Conservation (phyloP, 2,113 vertebrate species). For the Pygoscelis antarcticus region DNA sequence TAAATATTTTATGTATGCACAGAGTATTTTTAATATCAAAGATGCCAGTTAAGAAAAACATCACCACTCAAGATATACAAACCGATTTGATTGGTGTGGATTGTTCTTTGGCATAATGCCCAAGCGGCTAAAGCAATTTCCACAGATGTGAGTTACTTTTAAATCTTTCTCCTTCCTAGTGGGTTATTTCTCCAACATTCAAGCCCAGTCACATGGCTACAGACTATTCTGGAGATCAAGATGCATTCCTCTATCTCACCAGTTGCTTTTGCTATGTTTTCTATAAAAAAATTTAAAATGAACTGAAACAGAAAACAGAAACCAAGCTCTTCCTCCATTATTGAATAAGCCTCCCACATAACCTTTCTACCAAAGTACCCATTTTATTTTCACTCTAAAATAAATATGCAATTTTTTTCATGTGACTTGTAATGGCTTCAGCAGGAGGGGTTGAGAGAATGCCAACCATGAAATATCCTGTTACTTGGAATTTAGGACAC, state of each 20-base stretch:
- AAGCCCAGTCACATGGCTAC: neutral
- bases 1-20: neutral
- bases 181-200: neutral
- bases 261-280: accelerated
- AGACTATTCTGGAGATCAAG: accelerated
- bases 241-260: neutral
- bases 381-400: neutral
- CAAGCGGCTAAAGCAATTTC: neutral
- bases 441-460: neutral
- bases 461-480: neutral
- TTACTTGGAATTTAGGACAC: neutral
- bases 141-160: neutral
- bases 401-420: neutral
- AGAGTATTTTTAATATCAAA: neutral
- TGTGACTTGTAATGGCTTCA: neutral
- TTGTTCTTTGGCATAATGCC: neutral
- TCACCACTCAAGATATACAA: neutral
- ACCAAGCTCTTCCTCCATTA: neutral
- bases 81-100: neutral
- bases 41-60: neutral
- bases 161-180: neutral
- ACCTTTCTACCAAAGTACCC: neutral
- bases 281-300: neutral
- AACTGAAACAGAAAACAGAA: neutral
- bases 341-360: neutral